Evolutionary conservation across 1,140 invertebrate species (phyloP).

Genomic region (Phymastichus coffea): DNA sequence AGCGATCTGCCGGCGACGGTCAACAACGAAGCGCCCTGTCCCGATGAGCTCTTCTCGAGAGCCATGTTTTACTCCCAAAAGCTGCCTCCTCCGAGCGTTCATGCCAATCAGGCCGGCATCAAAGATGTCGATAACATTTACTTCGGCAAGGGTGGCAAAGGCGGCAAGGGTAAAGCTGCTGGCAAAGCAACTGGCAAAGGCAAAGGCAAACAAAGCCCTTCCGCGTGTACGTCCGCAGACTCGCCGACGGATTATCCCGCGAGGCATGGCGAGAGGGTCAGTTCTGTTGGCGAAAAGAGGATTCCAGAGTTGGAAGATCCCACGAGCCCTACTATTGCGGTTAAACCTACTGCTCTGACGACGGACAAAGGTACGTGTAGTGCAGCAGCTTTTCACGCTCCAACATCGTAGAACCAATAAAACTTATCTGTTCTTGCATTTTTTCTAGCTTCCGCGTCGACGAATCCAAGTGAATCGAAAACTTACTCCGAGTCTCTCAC

Average conservation of each 20-base stretch:
- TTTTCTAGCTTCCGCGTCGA: background rate
- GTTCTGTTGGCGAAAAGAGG: background rate
- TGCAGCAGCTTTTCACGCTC: background rate
- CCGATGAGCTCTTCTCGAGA: constrained; percentile 48
- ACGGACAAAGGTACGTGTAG: constrained; percentile 21
- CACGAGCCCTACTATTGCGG: background rate
- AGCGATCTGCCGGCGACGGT: constrained; percentile 61
- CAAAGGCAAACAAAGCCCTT: background rate
- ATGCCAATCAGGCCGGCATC: constrained; percentile 43
- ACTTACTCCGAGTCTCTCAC: background rate
- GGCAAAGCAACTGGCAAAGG: background rate
- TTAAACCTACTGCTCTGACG: background rate
- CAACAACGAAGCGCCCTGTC: constrained; percentile 37
- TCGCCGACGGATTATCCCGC: no score
- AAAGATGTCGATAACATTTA: constrained; percentile 35
- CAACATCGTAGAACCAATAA: no score
- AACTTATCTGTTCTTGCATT: no score
- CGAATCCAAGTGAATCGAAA: background rate
- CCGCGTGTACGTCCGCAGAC: background rate
- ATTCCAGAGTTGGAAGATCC: constrained; percentile 18
- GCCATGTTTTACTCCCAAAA: constrained; percentile 43
- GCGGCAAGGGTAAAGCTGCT: background rate
- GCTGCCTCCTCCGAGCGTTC: constrained; percentile 43
- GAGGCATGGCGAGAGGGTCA: background rate
- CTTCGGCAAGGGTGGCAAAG: constrained; percentile 10